Percentiles rank a stretch among this genome's conserved stretches.
phyloP scores from a whole-genome alignment of 1,140 invertebrate genomes.

The Papilio aristodemus region DNA sequence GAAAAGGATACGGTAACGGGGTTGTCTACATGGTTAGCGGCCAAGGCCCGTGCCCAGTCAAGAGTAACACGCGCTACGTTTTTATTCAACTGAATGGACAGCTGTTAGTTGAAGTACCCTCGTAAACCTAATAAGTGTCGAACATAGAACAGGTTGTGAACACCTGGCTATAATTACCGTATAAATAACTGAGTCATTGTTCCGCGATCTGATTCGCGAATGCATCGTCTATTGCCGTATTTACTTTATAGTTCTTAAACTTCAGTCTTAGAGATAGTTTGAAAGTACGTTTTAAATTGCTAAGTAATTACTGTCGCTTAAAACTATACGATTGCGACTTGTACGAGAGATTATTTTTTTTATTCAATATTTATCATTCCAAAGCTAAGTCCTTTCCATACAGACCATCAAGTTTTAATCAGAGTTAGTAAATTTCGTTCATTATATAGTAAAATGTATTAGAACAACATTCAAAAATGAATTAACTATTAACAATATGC shows the following conservation, averaged over 20 bases:
- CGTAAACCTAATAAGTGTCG: conserved; percentile 34
- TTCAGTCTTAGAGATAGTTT: background rate
- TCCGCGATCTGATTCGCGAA: conserved; percentile 13
- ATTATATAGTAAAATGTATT: background rate
- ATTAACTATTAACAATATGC: background rate
- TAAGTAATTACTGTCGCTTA: background rate
- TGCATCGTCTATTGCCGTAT: background rate
- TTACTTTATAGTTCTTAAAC: background rate
- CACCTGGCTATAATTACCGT: conserved; percentile 8
- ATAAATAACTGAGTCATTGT: conserved; percentile 12
- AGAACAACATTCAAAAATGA: background rate
- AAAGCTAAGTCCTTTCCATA: background rate
- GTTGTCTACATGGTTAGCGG: conserved; percentile 51
- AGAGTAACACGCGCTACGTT: conserved; percentile 59
- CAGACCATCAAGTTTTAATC: background rate
- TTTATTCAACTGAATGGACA: conserved; percentile 64
- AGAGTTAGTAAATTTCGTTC: too few species aligned
- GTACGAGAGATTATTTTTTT: background rate
- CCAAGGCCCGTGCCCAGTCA: conserved; percentile 65
- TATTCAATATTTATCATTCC: background rate
- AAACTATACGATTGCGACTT: too few species aligned
- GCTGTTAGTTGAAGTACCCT: conserved; percentile 55
- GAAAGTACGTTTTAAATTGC: background rate
- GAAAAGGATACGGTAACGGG: conserved; percentile 55
- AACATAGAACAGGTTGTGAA: conserved; percentile 20